Conservation (phyloP, 2,113 vertebrate genomes). For the Phainopepla nitens region DNA sequence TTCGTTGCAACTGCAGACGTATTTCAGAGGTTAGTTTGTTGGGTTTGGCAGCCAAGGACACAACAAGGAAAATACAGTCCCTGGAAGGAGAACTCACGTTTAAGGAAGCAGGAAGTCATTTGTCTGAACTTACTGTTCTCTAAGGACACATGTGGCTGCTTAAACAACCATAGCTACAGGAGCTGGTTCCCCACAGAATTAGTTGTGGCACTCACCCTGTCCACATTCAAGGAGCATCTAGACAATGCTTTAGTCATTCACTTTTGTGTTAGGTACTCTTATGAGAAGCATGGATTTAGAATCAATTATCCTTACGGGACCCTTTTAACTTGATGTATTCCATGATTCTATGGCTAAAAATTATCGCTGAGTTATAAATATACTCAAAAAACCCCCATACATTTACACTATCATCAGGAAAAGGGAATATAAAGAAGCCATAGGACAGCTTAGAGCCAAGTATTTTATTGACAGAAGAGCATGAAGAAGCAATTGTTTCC, state of each 20-base stretch:
- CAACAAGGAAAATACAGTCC: background rate
- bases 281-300: background rate
- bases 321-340: background rate
- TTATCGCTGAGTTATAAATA: background rate
- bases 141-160: background rate
- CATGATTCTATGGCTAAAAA: background rate
- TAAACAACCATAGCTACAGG: background rate
- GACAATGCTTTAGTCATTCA: accelerated
- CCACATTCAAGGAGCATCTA: background rate
- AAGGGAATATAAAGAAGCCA: background rate
- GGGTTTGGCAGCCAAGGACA: background rate
- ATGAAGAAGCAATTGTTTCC: background rate
- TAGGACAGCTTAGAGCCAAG: background rate
- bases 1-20: background rate
- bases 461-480: background rate
- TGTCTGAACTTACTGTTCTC: background rate
- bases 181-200: background rate
- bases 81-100: background rate
- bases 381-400: accelerated
- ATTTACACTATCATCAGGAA: background rate
- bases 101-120: background rate
- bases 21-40: background rate
- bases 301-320: background rate
- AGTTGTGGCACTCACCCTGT: background rate
- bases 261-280: background rate